phyloP scores from a whole-genome alignment of 1,140 invertebrate genomes.

The Drosophila santomea region DNA sequence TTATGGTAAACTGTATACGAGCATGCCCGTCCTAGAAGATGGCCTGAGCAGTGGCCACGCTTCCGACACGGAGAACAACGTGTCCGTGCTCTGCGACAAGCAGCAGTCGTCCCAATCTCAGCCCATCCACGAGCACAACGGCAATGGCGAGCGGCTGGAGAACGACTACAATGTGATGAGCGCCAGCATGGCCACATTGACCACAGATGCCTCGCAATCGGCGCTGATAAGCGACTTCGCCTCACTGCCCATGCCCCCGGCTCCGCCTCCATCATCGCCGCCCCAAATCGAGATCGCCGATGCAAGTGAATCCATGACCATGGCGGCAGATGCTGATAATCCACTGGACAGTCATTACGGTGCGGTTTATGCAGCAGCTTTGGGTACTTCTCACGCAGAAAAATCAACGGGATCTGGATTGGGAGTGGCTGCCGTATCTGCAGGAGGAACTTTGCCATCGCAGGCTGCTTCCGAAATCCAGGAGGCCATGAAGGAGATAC shows the following conservation, averaged over 20 bases:
- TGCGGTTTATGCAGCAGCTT: conserved; percentile 60
- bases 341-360: conserved; percentile 46
- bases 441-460: conserved; percentile 53
- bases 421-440: not conserved
- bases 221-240: conserved; percentile 60
- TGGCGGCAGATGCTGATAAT: conserved; percentile 7
- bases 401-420: conserved; percentile 10
- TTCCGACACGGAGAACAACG: conserved; percentile 95
- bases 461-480: conserved; percentile 85
- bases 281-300: conserved; percentile 45
- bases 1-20: conserved; percentile 82
- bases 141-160: conserved; percentile 54
- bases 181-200: conserved; percentile 42
- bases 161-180: conserved; percentile 62
- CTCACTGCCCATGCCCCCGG: conserved; percentile 44
- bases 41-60: conserved; percentile 95
- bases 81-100: conserved; percentile 69
- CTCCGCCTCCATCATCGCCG: conserved; percentile 46
- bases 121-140: conserved; percentile 40
- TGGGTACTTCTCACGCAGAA: conserved; percentile 47
- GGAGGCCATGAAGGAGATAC: conserved; percentile 93
- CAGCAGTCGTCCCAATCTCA: conserved; percentile 28
- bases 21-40: conserved; percentile 98
- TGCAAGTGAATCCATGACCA: conserved; percentile 18
- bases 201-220: conserved; percentile 44